Conservation (phyloP, 2,797 vertebrate species). For the Poeciliopsis gracilis region DNA sequence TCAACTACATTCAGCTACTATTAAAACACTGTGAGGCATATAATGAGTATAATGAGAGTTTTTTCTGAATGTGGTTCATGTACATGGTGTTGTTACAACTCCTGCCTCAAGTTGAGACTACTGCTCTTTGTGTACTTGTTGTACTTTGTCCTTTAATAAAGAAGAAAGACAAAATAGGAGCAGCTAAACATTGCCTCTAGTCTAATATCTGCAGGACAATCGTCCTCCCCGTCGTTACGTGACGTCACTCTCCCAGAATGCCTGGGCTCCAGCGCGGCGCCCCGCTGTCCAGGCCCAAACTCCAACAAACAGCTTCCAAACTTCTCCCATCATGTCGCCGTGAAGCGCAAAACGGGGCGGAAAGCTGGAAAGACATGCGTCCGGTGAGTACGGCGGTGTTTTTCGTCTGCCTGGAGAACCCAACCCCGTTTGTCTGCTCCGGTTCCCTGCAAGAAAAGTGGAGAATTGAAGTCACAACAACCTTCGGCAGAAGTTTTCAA, state of each 20-base stretch:
- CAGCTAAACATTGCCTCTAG: neutral
- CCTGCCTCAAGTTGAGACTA: neutral
- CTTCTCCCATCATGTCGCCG: slow-evolving; percentile 59
- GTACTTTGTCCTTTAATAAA: neutral
- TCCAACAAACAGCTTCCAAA: slow-evolving; percentile 75
- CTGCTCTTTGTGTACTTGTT: neutral
- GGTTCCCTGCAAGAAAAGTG: neutral
- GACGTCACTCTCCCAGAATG: slow-evolving; percentile 94
- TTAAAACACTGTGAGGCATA: neutral
- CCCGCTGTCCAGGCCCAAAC: slow-evolving; percentile 82
- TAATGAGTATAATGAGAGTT: too few relatives aligned
- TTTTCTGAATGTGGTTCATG: neutral
- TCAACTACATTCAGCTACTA: neutral
- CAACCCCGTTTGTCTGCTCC: neutral
- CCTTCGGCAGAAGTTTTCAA: slow-evolving; percentile 66
- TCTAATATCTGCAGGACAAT: neutral
- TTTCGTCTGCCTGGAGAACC: neutral
- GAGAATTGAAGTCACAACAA: slow-evolving; percentile 60
- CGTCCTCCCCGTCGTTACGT: slow-evolving; percentile 49
- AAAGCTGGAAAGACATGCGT: slow-evolving; percentile 14
- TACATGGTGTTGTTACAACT: neutral
- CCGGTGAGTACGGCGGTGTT: slow-evolving; percentile 56
- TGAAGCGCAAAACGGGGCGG: slow-evolving; percentile 39
- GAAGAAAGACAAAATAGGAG: neutral
- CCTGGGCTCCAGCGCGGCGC: slow-evolving; percentile 87